These are phyloP conservation scores for Lophura nycthemera DNA, from an alignment of 2,113 vertebrate species.

Conservation along the genomic window DNA sequence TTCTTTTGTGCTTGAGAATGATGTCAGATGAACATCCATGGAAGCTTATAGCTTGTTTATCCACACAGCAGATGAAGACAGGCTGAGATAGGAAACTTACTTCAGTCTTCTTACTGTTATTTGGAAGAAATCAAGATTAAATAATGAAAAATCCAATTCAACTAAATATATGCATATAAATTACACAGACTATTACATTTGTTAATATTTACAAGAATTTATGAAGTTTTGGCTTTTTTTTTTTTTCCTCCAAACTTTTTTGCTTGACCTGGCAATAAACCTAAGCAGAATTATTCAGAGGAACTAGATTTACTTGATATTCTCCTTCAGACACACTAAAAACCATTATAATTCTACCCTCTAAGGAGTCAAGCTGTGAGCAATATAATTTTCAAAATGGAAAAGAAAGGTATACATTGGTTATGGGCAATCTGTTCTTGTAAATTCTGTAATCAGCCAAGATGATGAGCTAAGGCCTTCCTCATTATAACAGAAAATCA, in stretches of 20 bases:
- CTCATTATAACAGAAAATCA: constrained; percentile 47
- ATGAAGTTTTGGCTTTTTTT: not conserved
- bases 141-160: not conserved
- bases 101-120: not conserved
- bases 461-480: constrained; percentile 49
- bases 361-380: constrained; percentile 65
- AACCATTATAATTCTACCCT: constrained; percentile 44
- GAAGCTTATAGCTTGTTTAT: not conserved
- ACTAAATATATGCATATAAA: not conserved
- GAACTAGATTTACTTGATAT: not conserved
- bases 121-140: not conserved
- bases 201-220: not conserved
- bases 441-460: constrained; percentile 39
- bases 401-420: constrained; percentile 31
- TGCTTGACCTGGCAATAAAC: not conserved
- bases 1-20: not conserved
- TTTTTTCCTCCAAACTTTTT: not conserved
- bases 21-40: not conserved
- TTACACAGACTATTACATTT: not conserved
- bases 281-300: not conserved
- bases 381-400: constrained; percentile 64
- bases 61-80: not conserved
- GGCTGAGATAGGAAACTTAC: not conserved
- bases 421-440: constrained; percentile 66
- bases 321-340: constrained; percentile 23